These are phyloP conservation scores for Atlantisia rogersi DNA, from an alignment of 2,113 vertebrate genomes.

Conservation along the genomic window DNA sequence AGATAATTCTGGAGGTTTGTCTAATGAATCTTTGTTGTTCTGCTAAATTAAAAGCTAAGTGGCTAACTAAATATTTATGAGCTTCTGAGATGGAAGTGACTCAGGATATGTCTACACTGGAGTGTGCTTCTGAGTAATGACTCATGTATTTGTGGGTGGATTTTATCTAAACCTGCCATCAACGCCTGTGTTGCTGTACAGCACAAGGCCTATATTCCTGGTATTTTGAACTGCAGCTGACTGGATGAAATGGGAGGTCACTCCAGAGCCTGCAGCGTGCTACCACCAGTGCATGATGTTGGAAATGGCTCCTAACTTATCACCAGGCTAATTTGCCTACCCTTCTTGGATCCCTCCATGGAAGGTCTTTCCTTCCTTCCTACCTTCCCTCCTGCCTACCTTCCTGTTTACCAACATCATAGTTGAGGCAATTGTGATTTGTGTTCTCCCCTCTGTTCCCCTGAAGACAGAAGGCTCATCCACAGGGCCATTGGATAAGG, in stretches of 20 bases:
- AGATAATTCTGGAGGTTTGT: neutral
- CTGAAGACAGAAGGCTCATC: neutral
- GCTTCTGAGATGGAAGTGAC: slow-evolving; percentile 35
- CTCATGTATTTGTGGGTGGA: slow-evolving; percentile 53
- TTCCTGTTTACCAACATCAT: neutral
- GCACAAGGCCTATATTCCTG: neutral
- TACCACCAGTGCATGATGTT: neutral
- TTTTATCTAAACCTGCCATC: slow-evolving; percentile 43
- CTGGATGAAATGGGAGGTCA: neutral
- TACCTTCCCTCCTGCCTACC: neutral
- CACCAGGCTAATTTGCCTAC: neutral
- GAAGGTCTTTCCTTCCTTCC: neutral
- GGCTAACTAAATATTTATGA: slow-evolving; percentile 64
- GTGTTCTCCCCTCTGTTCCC: neutral
- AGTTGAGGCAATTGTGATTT: neutral
- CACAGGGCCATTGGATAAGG: neutral
- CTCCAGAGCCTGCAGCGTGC: neutral
- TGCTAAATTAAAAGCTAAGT: slow-evolving; percentile 54
- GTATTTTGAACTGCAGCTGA: neutral
- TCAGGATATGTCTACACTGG: slow-evolving; percentile 41
- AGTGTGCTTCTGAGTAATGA: slow-evolving; percentile 34
- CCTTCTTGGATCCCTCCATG: neutral
- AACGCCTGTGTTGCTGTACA: neutral
- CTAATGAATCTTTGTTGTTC: slow-evolving; percentile 36
- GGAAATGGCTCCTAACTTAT: neutral